A percentile compares a stretch with the other conserved stretches of the same genome.
These are phyloP conservation scores for Akabosia matsudoensis DNA, from an alignment of 1,140 invertebrate species.

Conservation along the genomic window DNA sequence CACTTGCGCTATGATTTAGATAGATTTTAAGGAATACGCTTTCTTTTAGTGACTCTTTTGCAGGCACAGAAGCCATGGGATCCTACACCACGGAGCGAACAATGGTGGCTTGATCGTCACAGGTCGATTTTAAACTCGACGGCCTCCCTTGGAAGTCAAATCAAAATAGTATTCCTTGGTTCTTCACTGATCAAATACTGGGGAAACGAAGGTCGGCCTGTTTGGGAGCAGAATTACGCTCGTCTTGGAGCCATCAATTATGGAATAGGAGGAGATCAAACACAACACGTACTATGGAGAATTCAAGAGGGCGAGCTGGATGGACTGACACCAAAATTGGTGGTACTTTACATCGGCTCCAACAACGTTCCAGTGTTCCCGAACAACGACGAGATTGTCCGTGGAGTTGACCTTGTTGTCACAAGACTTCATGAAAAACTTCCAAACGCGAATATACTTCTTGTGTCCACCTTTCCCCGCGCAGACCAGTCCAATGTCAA, in stretches of 20 bases:
- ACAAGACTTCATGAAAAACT: slow-evolving; percentile 1
- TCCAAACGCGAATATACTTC: neutral
- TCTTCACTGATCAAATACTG: slow-evolving; percentile 24
- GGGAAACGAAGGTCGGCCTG: neutral
- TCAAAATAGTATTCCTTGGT: slow-evolving; percentile 25
- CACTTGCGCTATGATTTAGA: no score
- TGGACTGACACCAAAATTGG: slow-evolving; percentile 75
- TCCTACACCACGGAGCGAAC: neutral
- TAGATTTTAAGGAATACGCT: no score
- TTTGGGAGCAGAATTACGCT: neutral
- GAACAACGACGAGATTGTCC: neutral
- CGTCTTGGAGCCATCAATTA: slow-evolving; percentile 60
- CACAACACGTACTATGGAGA: slow-evolving; percentile 84
- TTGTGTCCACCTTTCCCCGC: neutral
- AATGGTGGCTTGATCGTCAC: neutral
- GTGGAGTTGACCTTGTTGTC: neutral
- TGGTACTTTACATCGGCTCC: slow-evolving; percentile 3
- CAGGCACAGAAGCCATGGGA: slow-evolving; percentile 9
- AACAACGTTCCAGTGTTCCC: neutral
- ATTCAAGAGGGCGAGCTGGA: slow-evolving; percentile 82
- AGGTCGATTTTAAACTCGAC: neutral
- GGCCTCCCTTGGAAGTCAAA: neutral
- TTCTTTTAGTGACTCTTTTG: no score
- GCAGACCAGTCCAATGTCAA: neutral
- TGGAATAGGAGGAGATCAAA: slow-evolving; percentile 80